These are phyloP conservation scores for Eilema griseolum DNA, from an alignment of 2,888 invertebrate genomes.

Conservation along the genomic window DNA sequence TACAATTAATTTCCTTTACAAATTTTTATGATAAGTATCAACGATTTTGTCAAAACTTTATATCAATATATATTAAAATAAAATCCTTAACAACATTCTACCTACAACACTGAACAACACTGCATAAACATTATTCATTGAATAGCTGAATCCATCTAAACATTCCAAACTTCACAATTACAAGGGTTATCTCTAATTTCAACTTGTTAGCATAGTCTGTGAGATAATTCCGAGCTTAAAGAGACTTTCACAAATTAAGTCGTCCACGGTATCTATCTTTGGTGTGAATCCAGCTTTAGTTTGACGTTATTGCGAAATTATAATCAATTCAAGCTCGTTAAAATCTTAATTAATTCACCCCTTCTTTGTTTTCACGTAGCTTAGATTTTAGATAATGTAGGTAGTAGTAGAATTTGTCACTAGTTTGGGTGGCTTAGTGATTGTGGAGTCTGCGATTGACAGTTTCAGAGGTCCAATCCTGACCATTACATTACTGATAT, in stretches of 20 bases:
- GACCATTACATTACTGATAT: too few species aligned
- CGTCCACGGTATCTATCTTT: conserved; percentile 21
- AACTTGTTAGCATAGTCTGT: conserved; percentile 37
- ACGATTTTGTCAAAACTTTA: too few species aligned
- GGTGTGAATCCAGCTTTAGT: conserved; percentile 35
- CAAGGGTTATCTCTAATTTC: conserved; percentile 26
- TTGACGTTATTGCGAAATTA: conserved; percentile 15
- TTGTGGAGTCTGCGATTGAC: too few species aligned
- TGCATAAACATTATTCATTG: not conserved
- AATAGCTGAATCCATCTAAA: conserved; percentile 26
- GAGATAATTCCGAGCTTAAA: conserved; percentile 44
- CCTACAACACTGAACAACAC: not conserved
- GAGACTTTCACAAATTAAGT: conserved; percentile 42
- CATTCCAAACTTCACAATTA: conserved; percentile 26
- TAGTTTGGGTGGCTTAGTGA: not conserved
- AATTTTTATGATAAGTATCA: too few species aligned
- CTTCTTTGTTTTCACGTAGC: not conserved
- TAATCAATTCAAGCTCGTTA: conserved; percentile 16
- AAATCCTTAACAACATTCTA: not conserved
- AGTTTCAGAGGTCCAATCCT: too few species aligned
- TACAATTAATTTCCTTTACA: too few species aligned
- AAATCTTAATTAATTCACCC: conserved; percentile 22
- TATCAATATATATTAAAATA: too few species aligned
- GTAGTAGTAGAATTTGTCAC: not conserved
- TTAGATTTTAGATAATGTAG: conserved; percentile 13